These are phyloP conservation scores for Neoaliturus tenellus DNA, from an alignment of 2,888 invertebrate species.

Conservation along the genomic window DNA sequence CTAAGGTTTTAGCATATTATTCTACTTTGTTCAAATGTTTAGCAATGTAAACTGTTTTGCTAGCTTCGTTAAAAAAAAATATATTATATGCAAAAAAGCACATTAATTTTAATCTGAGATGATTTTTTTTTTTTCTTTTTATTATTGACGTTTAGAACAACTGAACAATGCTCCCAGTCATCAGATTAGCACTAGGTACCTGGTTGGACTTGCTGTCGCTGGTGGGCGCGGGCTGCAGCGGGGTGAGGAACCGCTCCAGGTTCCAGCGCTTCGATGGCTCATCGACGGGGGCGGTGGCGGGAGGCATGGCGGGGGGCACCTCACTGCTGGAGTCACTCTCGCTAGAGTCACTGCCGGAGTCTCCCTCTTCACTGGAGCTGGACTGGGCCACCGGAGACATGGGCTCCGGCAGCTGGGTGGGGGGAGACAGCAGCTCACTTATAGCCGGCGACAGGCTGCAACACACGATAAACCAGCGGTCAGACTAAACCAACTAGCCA, in stretches of 20 bases:
- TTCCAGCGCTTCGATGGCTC: constrained; percentile 64
- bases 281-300: constrained; percentile 62
- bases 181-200: too few relatives aligned
- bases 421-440: constrained; percentile 69
- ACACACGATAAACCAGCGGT: background rate
- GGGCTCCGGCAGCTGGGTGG: constrained; percentile 73
- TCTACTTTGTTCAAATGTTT: too few relatives aligned
- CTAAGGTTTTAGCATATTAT: too few relatives aligned
- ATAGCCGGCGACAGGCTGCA: constrained; percentile 75
- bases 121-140: too few relatives aligned
- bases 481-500: too few relatives aligned
- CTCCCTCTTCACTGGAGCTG: constrained; percentile 61
- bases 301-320: constrained; percentile 72
- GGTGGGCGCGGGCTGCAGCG: constrained; percentile 31
- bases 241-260: constrained; percentile 64
- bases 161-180: too few relatives aligned
- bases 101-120: too few relatives aligned
- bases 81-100: too few relatives aligned
- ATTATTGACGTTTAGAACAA: too few relatives aligned
- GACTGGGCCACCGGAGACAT: constrained; percentile 69
- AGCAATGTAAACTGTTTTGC: too few relatives aligned
- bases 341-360: constrained; percentile 69
- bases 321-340: constrained; percentile 77
- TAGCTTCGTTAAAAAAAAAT: too few relatives aligned
- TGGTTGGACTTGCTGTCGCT: constrained; percentile 51